Evolutionary conservation across 2,113 vertebrate species (phyloP).

Genomic region (human (Homo sapiens)): GRCh38 chr6:50332501-50333000

Average conservation of each 20-base stretch:
- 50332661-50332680: not conserved
- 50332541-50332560: not conserved
- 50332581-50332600: not conserved
- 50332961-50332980: slow-evolving; percentile 33
- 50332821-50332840: not conserved
- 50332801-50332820: not conserved
- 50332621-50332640: not conserved
- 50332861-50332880: not conserved
- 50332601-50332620: not conserved
- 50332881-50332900: not conserved
- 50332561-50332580: not conserved
- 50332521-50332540: not conserved
- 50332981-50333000: slow-evolving; percentile 41
- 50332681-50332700: not conserved
- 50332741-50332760: not conserved
- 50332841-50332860: not conserved
- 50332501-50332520: not conserved
- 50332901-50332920: not conserved
- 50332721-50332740: not conserved
- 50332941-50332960: not conserved
- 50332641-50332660: not conserved
- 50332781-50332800: not conserved
- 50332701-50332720: not conserved
- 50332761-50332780: not conserved
- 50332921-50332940: not conserved